Evolutionary conservation across 2,888 invertebrate species (phyloP), one percentile per base, ranked within the genome.

Genomic region (Griposia aprilina): DNA sequence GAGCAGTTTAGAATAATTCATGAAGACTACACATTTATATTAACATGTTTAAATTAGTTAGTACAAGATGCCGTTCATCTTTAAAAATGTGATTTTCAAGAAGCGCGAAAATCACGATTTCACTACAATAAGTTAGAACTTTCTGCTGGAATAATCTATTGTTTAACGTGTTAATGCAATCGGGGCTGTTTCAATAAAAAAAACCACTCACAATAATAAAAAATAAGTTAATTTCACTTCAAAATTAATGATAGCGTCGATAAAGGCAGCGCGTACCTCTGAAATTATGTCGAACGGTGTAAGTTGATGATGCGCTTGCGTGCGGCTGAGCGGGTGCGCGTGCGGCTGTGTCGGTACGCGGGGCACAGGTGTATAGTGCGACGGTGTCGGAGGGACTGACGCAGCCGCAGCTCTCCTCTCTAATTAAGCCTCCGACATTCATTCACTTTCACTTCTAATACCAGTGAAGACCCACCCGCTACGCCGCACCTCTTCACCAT

Each of bases 361-460:
- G 87, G 89, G 90, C 93, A 92, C 96, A 96, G 92, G 94, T 92
- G 94, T 90, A 86, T 87, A 88, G 92, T 94, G 95, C 96, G 95
- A 87, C 93, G 94, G 92, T 90, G 92, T 92, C 94, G 91, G 95
- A 94, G 94, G 94, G 94, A 97, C 97, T 97, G 95, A 92, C 95
- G 94, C 94, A 93, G 92, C 91, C 94, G 93, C 94, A 91, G 92
- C 93, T 93, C 95, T 96, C 95, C 95, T 96, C 97, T 96, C 96
- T 96, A 97, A 97, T 96, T 97, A 97, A 97, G 96, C 94, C 96
- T 96, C 95, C 92, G 95, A 93, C 95, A 96, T 96, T 96, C 97
- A 96, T 96, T 96, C 96, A 96, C 97, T 97, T 97, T 97, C 97
- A 97, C 97, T 97, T 97, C 96, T 94, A 96, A 95, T 94, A 94